Base-by-base conservation (phyloP, 2,113 vertebrate species). In the Takifugu bimaculatus region DNA sequence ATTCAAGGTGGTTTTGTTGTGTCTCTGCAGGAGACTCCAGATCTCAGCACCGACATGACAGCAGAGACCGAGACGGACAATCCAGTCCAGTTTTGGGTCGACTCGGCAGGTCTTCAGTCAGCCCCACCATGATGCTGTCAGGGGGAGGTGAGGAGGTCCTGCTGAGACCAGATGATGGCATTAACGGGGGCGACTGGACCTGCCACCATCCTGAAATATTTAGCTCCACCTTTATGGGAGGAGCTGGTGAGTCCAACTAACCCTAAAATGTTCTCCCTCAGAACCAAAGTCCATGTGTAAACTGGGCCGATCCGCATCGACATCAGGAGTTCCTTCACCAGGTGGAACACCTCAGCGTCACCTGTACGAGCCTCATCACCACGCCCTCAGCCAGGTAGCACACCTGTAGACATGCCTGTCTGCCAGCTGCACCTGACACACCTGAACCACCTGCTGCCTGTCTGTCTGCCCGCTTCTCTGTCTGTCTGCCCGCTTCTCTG, bases 41-140 rank as follows among this genome's bases (percentile, higher is more conserved):
- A 87, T 89, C 93, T 43, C 85, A 92, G 83, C 92, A 91, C 84
- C 93, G 93, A 91, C 72, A 91, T 75, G 91, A 93, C 85, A 93
- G 88, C 75, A 96, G 92, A 84, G 89, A 79, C 90, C 93, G 91
- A 93, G 95, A 96, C 13, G 91, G 92, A 60, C 91, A 89, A 0
- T 90, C 92, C 0, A 88, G 92, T 83, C 84, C 86, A 2, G 85
- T 88, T 1, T 81, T 81, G 12, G 86, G 88, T 66, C 90, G 93
- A 68, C 78, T 94, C 79, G 95, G 95, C 66, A 91, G 94, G 61
- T 95, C 94, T 6, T 97, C 95, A 1, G 92, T 96, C 77, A 98
- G 95, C 65, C 95, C 95, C 43, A 96, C 95, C 50, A 92, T 94
- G 88, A 86, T 94, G 80, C 59, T 83, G 55, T 67, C 58, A 1